Conservation (phyloP, 1,140 invertebrate species). For the Delia radicum region DNA sequence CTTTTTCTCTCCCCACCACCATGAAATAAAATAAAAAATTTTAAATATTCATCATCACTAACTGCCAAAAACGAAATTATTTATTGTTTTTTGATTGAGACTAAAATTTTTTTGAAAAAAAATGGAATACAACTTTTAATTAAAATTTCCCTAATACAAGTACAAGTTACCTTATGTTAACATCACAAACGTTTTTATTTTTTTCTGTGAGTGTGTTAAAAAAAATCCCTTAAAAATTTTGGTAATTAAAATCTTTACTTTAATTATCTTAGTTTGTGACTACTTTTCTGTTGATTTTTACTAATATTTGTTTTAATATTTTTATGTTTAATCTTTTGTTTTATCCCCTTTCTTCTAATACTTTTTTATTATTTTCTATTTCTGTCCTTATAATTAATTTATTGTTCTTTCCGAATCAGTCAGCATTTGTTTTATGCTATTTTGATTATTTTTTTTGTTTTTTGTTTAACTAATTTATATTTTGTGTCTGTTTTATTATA, state of each 20-base stretch:
- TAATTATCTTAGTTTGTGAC: not conserved
- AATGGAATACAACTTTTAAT: too few relatives aligned
- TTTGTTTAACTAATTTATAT: not conserved
- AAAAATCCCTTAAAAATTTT: not conserved
- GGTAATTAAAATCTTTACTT: not conserved
- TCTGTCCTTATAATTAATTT: slow-evolving; percentile 23
- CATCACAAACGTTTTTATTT: too few relatives aligned
- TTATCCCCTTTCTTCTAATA: too few relatives aligned
- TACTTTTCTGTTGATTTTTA: not conserved
- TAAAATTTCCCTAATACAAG: too few relatives aligned
- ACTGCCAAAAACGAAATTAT: not conserved
- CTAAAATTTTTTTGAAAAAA: too few relatives aligned
- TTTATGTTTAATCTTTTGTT: too few relatives aligned
- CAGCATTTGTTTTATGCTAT: slow-evolving; percentile 40
- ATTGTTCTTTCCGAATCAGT: slow-evolving; percentile 36
- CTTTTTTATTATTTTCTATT: slow-evolving; percentile 2
- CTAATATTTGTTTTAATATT: slow-evolving; percentile 31
- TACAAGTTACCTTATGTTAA: too few relatives aligned
- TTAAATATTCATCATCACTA: slow-evolving; percentile 3
- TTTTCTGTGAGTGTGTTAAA: too few relatives aligned
- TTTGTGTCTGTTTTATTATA: not conserved
- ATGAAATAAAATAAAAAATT: not conserved
- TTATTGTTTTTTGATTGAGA: not conserved
- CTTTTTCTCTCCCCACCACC: slow-evolving; percentile 14
- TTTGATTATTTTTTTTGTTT: slow-evolving; percentile 29